Base-by-base conservation (phyloP, 2,113 vertebrate species). In the Aleadryas rufinucha region DNA sequence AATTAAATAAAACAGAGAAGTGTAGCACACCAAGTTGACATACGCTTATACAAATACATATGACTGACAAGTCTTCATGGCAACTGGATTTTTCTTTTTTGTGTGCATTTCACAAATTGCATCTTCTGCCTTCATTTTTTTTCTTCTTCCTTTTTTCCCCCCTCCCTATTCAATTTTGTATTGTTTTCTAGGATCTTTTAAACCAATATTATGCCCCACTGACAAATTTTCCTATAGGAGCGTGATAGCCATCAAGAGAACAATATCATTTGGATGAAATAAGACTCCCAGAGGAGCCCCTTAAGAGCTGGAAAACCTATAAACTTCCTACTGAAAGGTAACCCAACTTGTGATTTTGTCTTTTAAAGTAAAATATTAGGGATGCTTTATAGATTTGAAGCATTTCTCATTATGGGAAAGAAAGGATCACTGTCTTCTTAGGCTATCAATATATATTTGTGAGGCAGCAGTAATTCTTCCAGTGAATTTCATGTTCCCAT, bases 321-420 rank as follows among this genome's bases (percentile, higher is more conserved):
- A 72, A 81, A 56, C 31, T 79, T 91, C 68, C 49, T 39, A 49
- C 33, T 83, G 92, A 97, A 93, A 91, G 45, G 83, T 93, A 95
- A 83, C 37, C 30, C 10, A 71, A 26, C 60, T 87, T 90, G 75
- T 77, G 70, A 76, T 84, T 91, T 94, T 39, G 14, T 90, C 64
- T 92, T 93, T 56, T 75, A 60, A 89, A 92, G 60, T 83, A 91
- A 97, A 95, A 68, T 80, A 93, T 85, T 89, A 78, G 28, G 27
- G 31, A 61, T 78, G 61, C 11, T 89, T 92, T 94, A 93, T 47
- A 88, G 90, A 89, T 78, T 50, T 83, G 66, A 80, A 81, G 27
- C 11, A 85, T 77, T 82, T 90, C 47, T 90, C 1, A 2, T 72
- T 57, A 84, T 23, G 54, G 33, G 47, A 94, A 95, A 83, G 60